Evolutionary conservation across 30 jellyfish, hydroid and myxozoan species (phyloP).

Genomic region (Nemopilema nomurai): DNA sequence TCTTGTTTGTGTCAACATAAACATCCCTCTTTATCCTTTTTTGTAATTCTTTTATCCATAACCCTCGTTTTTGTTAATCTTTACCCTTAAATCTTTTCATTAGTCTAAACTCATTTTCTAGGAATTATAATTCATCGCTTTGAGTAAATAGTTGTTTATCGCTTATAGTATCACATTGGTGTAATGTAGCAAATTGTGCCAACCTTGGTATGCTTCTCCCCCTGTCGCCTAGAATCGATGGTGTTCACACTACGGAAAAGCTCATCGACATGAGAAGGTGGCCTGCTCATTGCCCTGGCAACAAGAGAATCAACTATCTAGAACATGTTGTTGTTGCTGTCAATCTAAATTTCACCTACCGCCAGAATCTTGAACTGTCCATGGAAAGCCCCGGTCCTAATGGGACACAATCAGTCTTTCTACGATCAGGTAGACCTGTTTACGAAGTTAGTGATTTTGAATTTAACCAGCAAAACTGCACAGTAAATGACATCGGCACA

Average conservation of each 20-base stretch:
- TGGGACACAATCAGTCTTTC: constrained; percentile 53
- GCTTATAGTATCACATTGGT: no score
- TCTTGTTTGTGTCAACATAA: no score
- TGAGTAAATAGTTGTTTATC: no score
- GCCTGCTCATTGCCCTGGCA: constrained; percentile 26
- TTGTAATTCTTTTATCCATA: no score
- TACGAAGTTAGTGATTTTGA: background rate
- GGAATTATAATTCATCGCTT: no score
- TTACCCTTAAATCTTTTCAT: no score
- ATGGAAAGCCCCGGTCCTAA: constrained; percentile 37
- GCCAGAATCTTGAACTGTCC: constrained; percentile 11
- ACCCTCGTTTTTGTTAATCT: no score
- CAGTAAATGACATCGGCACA: background rate
- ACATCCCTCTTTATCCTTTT: no score
- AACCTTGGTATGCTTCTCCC: background rate
- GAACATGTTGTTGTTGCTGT: constrained; percentile 27
- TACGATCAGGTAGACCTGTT: constrained; percentile 41
- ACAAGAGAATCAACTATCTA: constrained; percentile 16
- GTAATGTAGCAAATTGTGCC: no score
- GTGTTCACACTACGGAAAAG: background rate
- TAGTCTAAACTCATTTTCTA: no score
- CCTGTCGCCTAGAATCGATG: constrained; percentile 6
- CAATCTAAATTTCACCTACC: background rate
- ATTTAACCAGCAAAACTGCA: background rate
- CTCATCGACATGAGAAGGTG: background rate